Evolutionary conservation across 2,797 vertebrate genomes (phyloP), one percentile per base, ranked within the genome.

Genomic region (Limosa lapponica): DNA sequence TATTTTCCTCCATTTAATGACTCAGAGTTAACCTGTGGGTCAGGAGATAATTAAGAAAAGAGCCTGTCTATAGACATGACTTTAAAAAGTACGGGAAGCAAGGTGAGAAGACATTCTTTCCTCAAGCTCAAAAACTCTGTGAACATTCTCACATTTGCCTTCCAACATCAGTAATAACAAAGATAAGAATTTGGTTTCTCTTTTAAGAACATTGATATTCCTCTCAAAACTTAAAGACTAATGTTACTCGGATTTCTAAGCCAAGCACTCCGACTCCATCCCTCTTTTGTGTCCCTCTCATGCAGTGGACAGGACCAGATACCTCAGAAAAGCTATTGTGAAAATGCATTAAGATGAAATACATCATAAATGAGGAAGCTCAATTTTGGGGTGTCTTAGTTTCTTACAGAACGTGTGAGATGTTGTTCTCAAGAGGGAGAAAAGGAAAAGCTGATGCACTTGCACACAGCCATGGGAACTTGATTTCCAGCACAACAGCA

Each of bases 31-130:
- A 89, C 65, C 9, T 66, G 30, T 71, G 41, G 41, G 12, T 43
- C 62, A 83, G 61, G 41, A 82, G 39, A 86, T 51, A 80, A 80
- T 43, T 82, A 81, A 74, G 52, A 67, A 83, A 94, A 74, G 9
- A 87, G 4, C 5, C 65, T 77, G 17, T 36, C 48, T 82, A 66
- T 54, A 46, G 13, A 58, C 2, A 10, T 12, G 30, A 81, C 30
- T 83, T 83, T 80, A 0, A 80, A 49, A 90, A 74, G 11, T 64
- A n/a, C 11, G 16, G 37, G 27, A 85, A 57, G 16, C 5, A 54
- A 74, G 13, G 36, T 85, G 25, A 89, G 59, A 44, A 71, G 32
- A 61, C 0, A 1, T 64, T 80, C 54, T 66, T 88, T 87, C 22
- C 32, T 72, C 48, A 80, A 27, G 46, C 34, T 90, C 39, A 73